Percentiles rank a stretch among this genome's conserved stretches.
phyloP scores from a whole-genome alignment of 2,113 vertebrate genomes.

The Porphyrio hochstetteri region DNA sequence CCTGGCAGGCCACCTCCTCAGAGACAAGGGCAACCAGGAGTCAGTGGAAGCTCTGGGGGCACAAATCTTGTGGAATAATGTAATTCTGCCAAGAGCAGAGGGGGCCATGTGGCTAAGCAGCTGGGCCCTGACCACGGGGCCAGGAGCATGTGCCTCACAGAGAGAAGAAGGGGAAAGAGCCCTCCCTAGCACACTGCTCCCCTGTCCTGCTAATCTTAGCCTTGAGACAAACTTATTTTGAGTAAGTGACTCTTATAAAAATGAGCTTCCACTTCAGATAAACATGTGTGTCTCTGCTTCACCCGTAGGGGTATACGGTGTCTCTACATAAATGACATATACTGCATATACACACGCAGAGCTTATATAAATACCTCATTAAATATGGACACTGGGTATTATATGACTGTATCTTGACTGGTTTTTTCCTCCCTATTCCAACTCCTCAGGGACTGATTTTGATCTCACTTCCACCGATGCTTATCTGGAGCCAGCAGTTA shows the following conservation, averaged over 20 bases:
- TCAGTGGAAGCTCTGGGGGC: neutral
- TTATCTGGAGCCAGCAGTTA: neutral
- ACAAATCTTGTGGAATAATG: too few relatives aligned
- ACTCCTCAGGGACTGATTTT: rapidly evolving
- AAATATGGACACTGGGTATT: neutral
- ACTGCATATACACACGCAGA: neutral
- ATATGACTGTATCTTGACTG: neutral
- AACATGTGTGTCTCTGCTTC: neutral
- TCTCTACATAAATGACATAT: neutral
- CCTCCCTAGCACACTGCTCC: neutral
- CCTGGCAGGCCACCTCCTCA: neutral
- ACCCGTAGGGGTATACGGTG: rapidly evolving
- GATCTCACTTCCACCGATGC: neutral
- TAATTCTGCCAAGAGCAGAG: neutral
- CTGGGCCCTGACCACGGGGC: rapidly evolving
- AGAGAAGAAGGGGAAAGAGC: neutral
- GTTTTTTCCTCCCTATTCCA: neutral
- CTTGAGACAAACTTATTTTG: too few relatives aligned
- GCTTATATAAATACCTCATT: neutral
- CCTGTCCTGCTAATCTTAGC: neutral
- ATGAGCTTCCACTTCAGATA: neutral
- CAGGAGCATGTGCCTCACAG: too few relatives aligned
- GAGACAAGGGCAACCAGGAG: neutral
- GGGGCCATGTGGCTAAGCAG: neutral
- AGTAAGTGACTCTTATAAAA: neutral